Percentiles rank a stretch among this genome's conserved stretches.
Evolutionary conservation across 2,888 invertebrate species (phyloP).

Genomic region (Tiphia femorata): DNA sequence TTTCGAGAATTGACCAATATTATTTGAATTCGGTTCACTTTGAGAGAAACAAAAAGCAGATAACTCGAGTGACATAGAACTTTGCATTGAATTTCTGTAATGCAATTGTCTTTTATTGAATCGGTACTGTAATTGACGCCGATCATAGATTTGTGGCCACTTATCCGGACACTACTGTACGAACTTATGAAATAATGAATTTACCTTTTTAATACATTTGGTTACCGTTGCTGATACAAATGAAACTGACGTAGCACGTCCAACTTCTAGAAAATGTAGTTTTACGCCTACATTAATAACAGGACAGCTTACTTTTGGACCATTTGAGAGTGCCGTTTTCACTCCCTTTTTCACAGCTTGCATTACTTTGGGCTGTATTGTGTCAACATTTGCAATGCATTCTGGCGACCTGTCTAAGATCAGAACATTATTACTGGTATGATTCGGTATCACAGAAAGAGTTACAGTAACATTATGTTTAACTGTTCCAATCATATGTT

Average conservation of each 20-base stretch:
- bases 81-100: too few species aligned
- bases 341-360: conserved; percentile 82
- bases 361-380: conserved; percentile 76
- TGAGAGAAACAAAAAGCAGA: too few species aligned
- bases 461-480: conserved; percentile 75
- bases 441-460: conserved; percentile 74
- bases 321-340: conserved; percentile 78
- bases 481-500: conserved; percentile 76
- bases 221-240: conserved; percentile 85
- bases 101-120: too few species aligned
- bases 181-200: not conserved
- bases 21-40: too few species aligned
- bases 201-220: conserved; percentile 85
- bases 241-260: conserved; percentile 83
- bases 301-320: conserved; percentile 89
- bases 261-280: conserved; percentile 81
- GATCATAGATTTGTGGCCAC: too few species aligned
- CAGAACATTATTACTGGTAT: conserved; percentile 60
- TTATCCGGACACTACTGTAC: too few species aligned
- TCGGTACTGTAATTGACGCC: too few species aligned
- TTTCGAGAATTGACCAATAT: too few species aligned
- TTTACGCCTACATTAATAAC: conserved; percentile 82
- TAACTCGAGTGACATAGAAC: too few species aligned
- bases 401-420: conserved; percentile 79
- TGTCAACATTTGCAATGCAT: conserved; percentile 76